These are phyloP conservation scores for Yponomeuta malinellus DNA, from an alignment of 2,888 invertebrate species.

Conservation along the genomic window DNA sequence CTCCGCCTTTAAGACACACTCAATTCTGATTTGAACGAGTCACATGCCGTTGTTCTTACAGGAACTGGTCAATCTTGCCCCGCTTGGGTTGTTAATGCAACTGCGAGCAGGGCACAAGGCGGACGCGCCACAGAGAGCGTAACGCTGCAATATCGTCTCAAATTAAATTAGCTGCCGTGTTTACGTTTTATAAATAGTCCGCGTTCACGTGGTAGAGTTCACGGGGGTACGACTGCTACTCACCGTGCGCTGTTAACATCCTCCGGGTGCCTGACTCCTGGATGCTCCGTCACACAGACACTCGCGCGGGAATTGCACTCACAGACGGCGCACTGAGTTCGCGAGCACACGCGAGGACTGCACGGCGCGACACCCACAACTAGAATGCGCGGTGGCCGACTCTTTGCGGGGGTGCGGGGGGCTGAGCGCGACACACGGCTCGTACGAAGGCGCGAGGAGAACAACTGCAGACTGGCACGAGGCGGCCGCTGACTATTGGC, in stretches of 20 bases:
- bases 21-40: slow-evolving; percentile 11
- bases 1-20: neutral
- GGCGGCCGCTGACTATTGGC: slow-evolving; percentile 62
- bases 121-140: slow-evolving; percentile 47
- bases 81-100: slow-evolving; percentile 59
- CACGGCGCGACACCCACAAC: slow-evolving; percentile 73
- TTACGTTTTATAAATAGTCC: slow-evolving; percentile 73
- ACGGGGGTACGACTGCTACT: slow-evolving; percentile 55
- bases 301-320: slow-evolving; percentile 71
- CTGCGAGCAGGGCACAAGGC: slow-evolving; percentile 38
- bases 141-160: slow-evolving; percentile 50
- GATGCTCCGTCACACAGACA: slow-evolving; percentile 70
- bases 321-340: slow-evolving; percentile 73
- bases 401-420: slow-evolving; percentile 59
- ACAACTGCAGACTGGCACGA: slow-evolving; percentile 64
- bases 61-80: slow-evolving; percentile 66
- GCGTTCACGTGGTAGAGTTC: slow-evolving; percentile 66
- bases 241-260: slow-evolving; percentile 76
- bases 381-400: slow-evolving; percentile 67
- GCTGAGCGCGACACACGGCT: slow-evolving; percentile 63
- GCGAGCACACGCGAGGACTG: slow-evolving; percentile 69
- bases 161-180: slow-evolving; percentile 67
- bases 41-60: slow-evolving; percentile 42
- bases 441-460: slow-evolving; percentile 65
- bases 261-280: slow-evolving; percentile 57